phyloP scores from a whole-genome alignment of 2,888 invertebrate species.

The Pachycephus smyrnensis region DNA sequence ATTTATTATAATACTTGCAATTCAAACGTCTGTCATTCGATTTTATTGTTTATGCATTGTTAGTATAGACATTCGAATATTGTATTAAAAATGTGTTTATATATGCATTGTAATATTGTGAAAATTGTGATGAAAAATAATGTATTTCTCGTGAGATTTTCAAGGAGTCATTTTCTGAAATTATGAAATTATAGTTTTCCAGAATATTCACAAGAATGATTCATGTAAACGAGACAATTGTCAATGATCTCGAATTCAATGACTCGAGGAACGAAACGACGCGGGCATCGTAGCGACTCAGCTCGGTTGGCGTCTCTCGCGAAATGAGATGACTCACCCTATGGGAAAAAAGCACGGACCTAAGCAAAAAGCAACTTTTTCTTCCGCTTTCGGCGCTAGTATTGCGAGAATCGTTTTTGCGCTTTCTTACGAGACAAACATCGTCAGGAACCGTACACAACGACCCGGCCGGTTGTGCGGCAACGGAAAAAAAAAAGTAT shows the following conservation, averaged over 20 bases:
- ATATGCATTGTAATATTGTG: not conserved
- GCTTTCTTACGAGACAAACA: conserved; percentile 45
- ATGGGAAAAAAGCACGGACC: conserved; percentile 22
- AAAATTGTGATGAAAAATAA: not conserved
- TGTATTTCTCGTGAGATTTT: not conserved
- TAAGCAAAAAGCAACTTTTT: conserved; percentile 56
- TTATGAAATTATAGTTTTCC: not conserved
- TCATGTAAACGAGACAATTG: not conserved
- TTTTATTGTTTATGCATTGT: not conserved
- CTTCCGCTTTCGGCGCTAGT: conserved; percentile 57
- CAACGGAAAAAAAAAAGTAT: conserved; percentile 46
- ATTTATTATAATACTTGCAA: not conserved
- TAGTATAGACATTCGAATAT: no score
- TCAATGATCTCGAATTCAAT: not conserved
- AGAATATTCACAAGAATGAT: not conserved
- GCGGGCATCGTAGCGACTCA: not conserved
- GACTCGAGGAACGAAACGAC: not conserved
- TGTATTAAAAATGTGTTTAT: no score
- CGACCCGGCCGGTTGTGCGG: not conserved
- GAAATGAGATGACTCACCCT: conserved; percentile 57
- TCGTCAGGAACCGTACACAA: conserved; percentile 24
- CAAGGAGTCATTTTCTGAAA: not conserved
- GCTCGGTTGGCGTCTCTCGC: conserved; percentile 16
- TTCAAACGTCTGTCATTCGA: not conserved
- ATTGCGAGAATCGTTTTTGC: conserved; percentile 60